Evolutionary conservation across 2,888 invertebrate genomes (phyloP).

Genomic region (Orthosia gothica): DNA sequence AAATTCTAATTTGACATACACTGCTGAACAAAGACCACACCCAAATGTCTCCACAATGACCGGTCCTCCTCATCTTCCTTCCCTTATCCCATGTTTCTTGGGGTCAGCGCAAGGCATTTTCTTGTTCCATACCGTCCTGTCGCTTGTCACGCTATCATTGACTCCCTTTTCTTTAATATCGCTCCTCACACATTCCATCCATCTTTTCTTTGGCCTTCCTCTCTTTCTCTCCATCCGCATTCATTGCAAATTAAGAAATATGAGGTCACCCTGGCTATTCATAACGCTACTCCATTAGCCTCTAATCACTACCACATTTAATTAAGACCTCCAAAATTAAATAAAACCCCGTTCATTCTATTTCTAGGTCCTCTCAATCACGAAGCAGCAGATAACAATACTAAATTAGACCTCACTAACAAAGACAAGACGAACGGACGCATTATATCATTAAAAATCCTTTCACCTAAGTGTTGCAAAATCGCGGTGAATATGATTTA

Average conservation of each 20-base stretch:
- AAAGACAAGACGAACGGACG: constrained; percentile 32
- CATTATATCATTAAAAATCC: constrained; percentile 63
- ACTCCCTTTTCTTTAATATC: too few species aligned
- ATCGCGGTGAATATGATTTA: constrained; percentile 64
- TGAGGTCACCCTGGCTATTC: neutral
- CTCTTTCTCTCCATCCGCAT: too few species aligned
- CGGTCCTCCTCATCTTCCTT: too few species aligned
- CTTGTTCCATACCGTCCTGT: too few species aligned
- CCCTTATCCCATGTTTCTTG: too few species aligned
- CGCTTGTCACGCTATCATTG: too few species aligned
- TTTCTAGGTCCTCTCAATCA: constrained; percentile 58
- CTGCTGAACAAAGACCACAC: too few species aligned
- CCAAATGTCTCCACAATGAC: too few species aligned
- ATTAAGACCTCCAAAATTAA: constrained; percentile 5
- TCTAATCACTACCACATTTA: constrained; percentile 1
- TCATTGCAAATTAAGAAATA: neutral
- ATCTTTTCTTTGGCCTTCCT: too few species aligned
- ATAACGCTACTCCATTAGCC: neutral
- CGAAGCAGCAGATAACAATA: constrained; percentile 44
- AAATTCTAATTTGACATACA: too few species aligned
- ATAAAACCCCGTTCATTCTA: neutral
- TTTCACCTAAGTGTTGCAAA: constrained; percentile 70
- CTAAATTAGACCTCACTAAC: constrained; percentile 36
- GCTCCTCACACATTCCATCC: too few species aligned
- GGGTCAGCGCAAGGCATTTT: too few species aligned